Evolutionary conservation across 2,113 vertebrate species (phyloP), one percentile per base, ranked within the genome.

Genomic region (Dascyllus trimaculatus): DNA sequence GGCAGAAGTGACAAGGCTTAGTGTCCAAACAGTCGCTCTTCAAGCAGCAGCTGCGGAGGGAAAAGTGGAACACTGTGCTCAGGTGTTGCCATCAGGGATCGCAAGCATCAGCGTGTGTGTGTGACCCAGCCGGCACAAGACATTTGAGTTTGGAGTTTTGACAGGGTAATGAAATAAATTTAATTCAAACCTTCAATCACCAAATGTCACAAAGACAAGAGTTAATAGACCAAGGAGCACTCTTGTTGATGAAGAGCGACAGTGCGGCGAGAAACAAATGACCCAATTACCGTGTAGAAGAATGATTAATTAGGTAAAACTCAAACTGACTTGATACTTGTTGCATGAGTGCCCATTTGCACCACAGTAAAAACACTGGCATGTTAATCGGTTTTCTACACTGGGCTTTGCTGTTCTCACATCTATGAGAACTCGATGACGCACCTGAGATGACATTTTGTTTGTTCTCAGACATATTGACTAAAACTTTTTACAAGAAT

Each of bases 1-100:
- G 85, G 69, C 81, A 89, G 66, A 88, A 60, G 81, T 90, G 70
- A 86, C 81, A 87, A 80, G 86, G 80, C 89, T 93, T 85, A 89
- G 85, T 89, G 81, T 85, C 71, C 71, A 62, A 64, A 81, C 58
- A 74, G 0, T 57, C 56, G 18, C 54, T 79, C 19, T 62, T 58
- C 71, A 69, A 58, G 66, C 75, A 25, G 80, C 72, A 59, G 82
- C 80, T 82, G 80, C 54, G 71, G 45, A 79, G 71, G 85, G 2
- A 67, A 84, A 65, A 61, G 52, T 51, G 70, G 60, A 48, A 64
- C 46, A 5, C 1, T 4, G 74, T 65, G 67, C 64, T 66, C 48
- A 5, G 11, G 40, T 53, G 49, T 9, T 11, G 45, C 19, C 3
- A 24, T 35, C 48, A 11, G 18, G 14, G 56, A 14, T 51, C 22